A percentile compares a stretch with the other conserved stretches of the same genome.
Evolutionary conservation across 2,113 vertebrate species (phyloP).

Genomic region (Coryphaenoides rupestris): DNA sequence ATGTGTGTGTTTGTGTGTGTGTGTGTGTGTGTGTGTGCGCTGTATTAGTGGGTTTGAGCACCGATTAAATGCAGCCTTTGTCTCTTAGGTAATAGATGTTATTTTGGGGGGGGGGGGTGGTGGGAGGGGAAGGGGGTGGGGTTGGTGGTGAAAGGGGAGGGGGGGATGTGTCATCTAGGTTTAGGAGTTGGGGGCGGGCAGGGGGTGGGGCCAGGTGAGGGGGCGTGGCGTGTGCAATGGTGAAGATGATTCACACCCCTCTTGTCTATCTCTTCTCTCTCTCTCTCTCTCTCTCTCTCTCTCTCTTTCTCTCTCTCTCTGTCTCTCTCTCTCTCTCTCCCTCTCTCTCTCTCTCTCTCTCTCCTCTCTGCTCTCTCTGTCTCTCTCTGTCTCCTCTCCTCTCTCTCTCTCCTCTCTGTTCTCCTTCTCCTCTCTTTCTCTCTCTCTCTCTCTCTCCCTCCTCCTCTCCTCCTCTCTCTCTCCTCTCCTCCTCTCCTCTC

Average conservation of each 20-base stretch:
- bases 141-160: not conserved
- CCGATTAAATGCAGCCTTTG: constrained; percentile 6
- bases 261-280: too few relatives aligned
- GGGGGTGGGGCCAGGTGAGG: too few relatives aligned
- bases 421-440: not conserved
- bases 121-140: not conserved
- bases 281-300: not conserved
- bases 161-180: not conserved
- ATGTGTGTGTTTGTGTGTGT: too few relatives aligned
- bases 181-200: too few relatives aligned
- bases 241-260: too few relatives aligned
- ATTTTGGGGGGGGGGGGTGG: not conserved
- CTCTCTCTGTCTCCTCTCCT: not conserved
- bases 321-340: not conserved
- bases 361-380: too few relatives aligned
- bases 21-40: too few relatives aligned
- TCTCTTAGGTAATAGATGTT: constrained; percentile 3
- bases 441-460: not conserved
- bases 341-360: not conserved
- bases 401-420: constrained; percentile 1
- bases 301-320: constrained; percentile 7
- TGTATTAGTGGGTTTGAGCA: too few relatives aligned
- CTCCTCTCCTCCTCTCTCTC: not conserved
- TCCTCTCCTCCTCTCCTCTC: not conserved
- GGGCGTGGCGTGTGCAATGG: too few relatives aligned